These are phyloP conservation scores for Oithona nana DNA, from an alignment of 2,888 invertebrate species.

Conservation along the genomic window DNA sequence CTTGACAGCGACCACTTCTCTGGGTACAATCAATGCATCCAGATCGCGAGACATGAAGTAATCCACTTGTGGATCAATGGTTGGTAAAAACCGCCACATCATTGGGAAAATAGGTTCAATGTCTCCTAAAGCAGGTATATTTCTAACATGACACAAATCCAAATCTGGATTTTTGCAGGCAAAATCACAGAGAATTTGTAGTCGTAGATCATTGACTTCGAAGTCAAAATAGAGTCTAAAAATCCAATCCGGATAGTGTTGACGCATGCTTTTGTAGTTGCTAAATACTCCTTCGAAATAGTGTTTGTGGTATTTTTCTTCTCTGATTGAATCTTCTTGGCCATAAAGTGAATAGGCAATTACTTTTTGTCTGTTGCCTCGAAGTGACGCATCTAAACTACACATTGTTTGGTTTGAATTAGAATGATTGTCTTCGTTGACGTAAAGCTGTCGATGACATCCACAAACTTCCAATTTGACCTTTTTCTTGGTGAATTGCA, in stretches of 20 bases:
- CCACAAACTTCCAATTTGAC: too few species aligned
- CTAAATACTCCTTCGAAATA: too few species aligned
- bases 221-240: too few species aligned
- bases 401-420: too few species aligned
- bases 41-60: not conserved
- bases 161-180: not conserved
- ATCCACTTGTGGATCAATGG: not conserved
- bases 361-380: not conserved
- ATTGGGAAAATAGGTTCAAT: not conserved
- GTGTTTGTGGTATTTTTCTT: not conserved
- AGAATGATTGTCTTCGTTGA: too few species aligned
- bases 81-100: slow-evolving; percentile 6
- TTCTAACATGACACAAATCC: slow-evolving; percentile 1
- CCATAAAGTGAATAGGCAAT: not conserved
- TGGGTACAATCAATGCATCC: not conserved
- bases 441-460: too few species aligned
- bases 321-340: too few species aligned
- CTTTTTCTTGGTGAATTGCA: too few species aligned
- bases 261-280: too few species aligned
- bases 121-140: not conserved
- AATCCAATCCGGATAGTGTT: too few species aligned
- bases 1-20: not conserved
- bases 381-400: not conserved
- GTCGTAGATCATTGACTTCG: too few species aligned
- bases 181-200: slow-evolving; percentile 1